Base-by-base conservation (phyloP, 2,888 invertebrate species). In the Leptinotarsa rubiginosa region DNA sequence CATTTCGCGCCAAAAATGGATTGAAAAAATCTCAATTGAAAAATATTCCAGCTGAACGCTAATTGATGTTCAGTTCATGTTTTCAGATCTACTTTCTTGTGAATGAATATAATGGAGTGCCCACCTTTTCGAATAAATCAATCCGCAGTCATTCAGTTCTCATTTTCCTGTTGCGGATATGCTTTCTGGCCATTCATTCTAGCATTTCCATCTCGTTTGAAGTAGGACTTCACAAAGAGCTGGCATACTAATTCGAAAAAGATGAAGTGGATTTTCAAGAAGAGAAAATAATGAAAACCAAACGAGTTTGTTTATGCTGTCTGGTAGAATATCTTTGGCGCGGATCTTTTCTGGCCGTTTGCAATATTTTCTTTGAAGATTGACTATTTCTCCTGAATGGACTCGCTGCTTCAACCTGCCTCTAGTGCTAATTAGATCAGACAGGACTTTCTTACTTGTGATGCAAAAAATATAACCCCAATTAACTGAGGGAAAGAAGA, bases 211-310 rank as follows among this genome's bases (percentile, higher is more conserved):
- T 56, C 20, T 13, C 56, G 22, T 56, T 56, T 22, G 56, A 56
- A 56, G 56, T 20, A 56, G 56, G 56, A 13, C 22, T 56, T 22
- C 56, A 56, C 56, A 56, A 56, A 56, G 56, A 56, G 20, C 56
- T 22, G 22, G 20, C 13, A 22, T 22, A 56, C 56, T 56, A 56
- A 56, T 56, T 56, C 56, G 15, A 56, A 15, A 56, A 22, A 56
- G 56, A 56, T 56, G 56, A 20, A 13, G 56, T 22, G 15, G 56
- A 20, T 18, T 56, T 16, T 22, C 15, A 22, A 56, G 56, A 22
- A 7, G 22, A 22, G 22, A 22, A 56, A 56, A 56, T 56, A 56
- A 56, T 56, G 56, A 56, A 56, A 56, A 56, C 56, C 56, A 56
- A 56, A 56, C 56, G 56, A 56, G 56, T 22, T 56, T 25, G 22